Evolutionary conservation across 2,113 vertebrate species (phyloP), one percentile per base, ranked within the genome.

Genomic region (Bubo bubo): DNA sequence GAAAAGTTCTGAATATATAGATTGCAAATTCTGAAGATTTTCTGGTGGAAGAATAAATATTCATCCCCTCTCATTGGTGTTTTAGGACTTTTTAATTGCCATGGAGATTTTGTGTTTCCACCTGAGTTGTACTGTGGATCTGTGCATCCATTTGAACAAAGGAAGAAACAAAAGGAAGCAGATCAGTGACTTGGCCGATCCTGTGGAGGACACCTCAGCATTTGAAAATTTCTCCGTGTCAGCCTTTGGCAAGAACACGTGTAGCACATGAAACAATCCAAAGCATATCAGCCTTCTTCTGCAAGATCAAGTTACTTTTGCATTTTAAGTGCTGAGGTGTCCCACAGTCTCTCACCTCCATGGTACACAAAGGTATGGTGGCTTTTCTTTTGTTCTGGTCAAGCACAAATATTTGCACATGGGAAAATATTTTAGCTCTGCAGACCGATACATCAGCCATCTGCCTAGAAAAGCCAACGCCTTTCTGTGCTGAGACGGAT

Each of bases 381-480:
- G 49, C 75, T 93, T 88, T 96, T 73, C 93, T 92, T 98, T 98
- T 98, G 96, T 98, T 97, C 97, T 80, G 92, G 83, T 97, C 84
- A 95, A 94, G 90, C 3, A 47, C 98, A 98, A 98, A 98, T 98
- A 98, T 98, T 98, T 98, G 96, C 80, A 75, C 95, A 96, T 23
- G 85, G 94, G 93, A 96, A 98, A 98, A 98, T 95, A 53, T 64
- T 93, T 92, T 87, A 88, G 79, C 81, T 92, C 74, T 59, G 53
- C 92, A 88, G 90, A 97, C 91, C 95, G 77, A 80, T 94, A 97
- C 95, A 98, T 96, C 96, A 98, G 85, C 97, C 98, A 98, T 95
- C 98, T 98, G 98, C 96, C 97, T 91, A 58, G 49, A 95, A 71
- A 72, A 95, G 97, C 93, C 97, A 97, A 98, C 98, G 82, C 98